phyloP scores from a whole-genome alignment of 2,888 invertebrate genomes.

The Disparrhopalites patrizii region DNA sequence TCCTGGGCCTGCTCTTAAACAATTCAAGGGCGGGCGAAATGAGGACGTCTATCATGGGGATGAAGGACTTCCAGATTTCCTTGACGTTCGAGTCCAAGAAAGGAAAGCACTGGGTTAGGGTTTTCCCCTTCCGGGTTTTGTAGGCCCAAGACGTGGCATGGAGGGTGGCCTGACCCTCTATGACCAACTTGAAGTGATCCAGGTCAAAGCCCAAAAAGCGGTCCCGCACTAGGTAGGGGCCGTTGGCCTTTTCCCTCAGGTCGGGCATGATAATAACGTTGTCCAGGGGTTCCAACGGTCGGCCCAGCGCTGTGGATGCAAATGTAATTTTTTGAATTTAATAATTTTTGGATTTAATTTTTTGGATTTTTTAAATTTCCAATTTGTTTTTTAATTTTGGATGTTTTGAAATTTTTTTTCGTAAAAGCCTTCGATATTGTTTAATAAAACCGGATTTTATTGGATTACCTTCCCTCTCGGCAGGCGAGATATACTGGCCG shows the following conservation, averaged over 20 bases:
- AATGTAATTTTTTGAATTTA: no score
- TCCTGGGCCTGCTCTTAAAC: background rate
- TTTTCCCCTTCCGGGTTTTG: background rate
- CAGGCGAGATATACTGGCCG: background rate
- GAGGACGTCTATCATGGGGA: no score
- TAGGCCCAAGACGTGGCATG: constrained; percentile 21
- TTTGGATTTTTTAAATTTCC: no score
- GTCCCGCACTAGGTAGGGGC: background rate
- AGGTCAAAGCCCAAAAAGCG: constrained; percentile 17
- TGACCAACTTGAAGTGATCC: constrained; percentile 9
- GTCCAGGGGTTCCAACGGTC: background rate
- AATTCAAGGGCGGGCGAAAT: no score
- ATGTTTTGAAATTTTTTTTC: no score
- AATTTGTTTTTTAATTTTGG: background rate
- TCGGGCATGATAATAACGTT: constrained; percentile 24
- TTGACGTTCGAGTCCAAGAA: background rate
- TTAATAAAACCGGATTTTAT: no score
- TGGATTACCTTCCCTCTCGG: no score
- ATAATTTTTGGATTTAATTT: no score
- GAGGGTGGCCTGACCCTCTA: constrained; percentile 5
- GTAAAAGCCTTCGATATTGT: no score
- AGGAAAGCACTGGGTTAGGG: background rate
- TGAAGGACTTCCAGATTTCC: background rate
- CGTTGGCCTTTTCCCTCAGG: background rate
- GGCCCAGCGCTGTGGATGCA: background rate